Percentiles rank a stretch among this genome's conserved stretches.
Evolutionary conservation across 2,888 invertebrate genomes (phyloP).

Genomic region (Phlogophora meticulosa): DNA sequence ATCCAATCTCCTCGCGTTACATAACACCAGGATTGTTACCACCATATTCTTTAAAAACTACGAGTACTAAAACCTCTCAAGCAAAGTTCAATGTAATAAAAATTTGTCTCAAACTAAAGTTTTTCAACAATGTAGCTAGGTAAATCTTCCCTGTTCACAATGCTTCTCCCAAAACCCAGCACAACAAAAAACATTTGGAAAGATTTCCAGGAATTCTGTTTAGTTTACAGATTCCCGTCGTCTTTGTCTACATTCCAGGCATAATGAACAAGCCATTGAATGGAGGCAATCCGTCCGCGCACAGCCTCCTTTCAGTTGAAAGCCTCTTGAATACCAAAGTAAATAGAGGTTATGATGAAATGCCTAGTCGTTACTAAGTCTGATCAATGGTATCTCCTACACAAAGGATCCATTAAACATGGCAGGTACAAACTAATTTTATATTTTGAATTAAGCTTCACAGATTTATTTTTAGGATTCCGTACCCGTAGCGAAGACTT

Average conservation of each 20-base stretch:
- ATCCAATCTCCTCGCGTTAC: too few species aligned
- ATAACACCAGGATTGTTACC: too few species aligned
- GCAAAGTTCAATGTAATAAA: too few species aligned
- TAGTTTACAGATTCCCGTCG: slow-evolving; percentile 15
- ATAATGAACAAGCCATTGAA: slow-evolving; percentile 49
- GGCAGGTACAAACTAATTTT: slow-evolving; percentile 4
- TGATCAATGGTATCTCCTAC: slow-evolving; percentile 32
- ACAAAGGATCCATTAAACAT: slow-evolving; percentile 41
- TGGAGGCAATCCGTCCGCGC: slow-evolving; percentile 3
- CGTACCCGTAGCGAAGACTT: too few species aligned
- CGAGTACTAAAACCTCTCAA: too few species aligned
- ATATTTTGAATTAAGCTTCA: not conserved
- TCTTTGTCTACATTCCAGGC: slow-evolving; percentile 27
- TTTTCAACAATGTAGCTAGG: not conserved
- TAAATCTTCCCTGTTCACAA: not conserved
- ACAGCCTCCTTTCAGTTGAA: slow-evolving; percentile 36
- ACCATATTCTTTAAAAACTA: too few species aligned
- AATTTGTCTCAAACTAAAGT: too few species aligned
- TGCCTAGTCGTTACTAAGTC: slow-evolving; percentile 36
- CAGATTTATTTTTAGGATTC: not conserved
- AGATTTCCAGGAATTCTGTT: slow-evolving; percentile 5
- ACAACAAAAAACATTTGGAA: not conserved
- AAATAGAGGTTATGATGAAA: slow-evolving; percentile 59
- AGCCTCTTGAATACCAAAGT: slow-evolving; percentile 41
- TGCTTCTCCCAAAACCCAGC: not conserved